Evolutionary conservation across 2,888 invertebrate species (phyloP), one percentile per base, ranked within the genome.

Genomic region (Torymus texanus): DNA sequence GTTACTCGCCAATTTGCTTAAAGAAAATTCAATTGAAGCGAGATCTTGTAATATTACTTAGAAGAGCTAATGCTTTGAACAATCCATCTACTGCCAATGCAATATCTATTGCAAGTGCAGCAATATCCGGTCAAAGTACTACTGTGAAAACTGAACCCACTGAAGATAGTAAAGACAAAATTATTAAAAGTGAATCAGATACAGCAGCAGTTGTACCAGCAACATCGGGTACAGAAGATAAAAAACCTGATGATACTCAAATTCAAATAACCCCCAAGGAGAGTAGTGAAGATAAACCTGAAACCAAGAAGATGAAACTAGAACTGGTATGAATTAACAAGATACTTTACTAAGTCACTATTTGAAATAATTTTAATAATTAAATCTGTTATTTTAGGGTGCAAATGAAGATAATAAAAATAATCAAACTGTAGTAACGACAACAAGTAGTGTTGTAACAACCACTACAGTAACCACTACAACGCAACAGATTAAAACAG

Each of bases 1-100:
- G 97, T 86, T 97, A 95, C 88, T 97, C 97, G 0, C 96, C 97
- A 11, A 89, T 95, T 66, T 97, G 97, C 87, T 91, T 95, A 73
- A 94, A 94, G 87, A 94, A 95, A 87, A 93, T 93, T 5, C 93
- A 93, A 84, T 91, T 96, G 4, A 92, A 96, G 68, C 93, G 93
- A 83, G 94, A 96, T 85, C 89, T 96, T 68, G 87, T 94, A 84
- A 85, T 92, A 78, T 86, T 94, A 84, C 86, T 94, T 87, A 90
- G 94, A 88, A 94, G 92, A 87, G 94, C 94, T 3, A 95, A 94
- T 83, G 91, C 92, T 0, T 76, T 90, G 3, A 89, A 88, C 70
- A 87, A 87, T 56, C 75, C 71, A 16, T 11, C 66, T 11, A 51
- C 12, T 59, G 16, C 63, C 14, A 65, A 82, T 59, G 11, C 80